Evolutionary conservation across 1,140 invertebrate species (phyloP), one percentile per base, ranked within the genome.

Genomic region (Drosophila bocki): DNA sequence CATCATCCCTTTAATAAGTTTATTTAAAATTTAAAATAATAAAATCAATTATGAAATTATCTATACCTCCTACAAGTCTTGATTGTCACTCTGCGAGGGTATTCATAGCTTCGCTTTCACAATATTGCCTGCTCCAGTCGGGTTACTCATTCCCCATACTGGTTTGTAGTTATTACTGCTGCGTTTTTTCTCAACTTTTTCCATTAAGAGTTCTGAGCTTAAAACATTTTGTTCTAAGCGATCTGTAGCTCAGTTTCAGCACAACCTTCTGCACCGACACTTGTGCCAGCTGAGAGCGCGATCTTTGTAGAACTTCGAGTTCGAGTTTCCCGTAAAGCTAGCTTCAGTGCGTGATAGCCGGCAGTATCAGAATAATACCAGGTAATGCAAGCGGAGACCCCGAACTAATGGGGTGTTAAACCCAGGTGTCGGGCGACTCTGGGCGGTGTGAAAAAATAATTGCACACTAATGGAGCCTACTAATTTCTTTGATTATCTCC

Each of bases 141-240:
- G 69, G 53, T 59, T 29, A 42, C 35, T 72, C 12, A 19, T 48
- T 60, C 37, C 47, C 11, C 67, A 78, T 75, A 90, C 85, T 69
- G 85, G 80, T 84, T 87, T 88, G 29, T 53, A 48, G n/a, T 56
- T 44, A 68, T 60, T 54, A 57, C 60, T 39, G 32, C 50, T 51
- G 51, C 44, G 22, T 53, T 35, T 68, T 79, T 72, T 74, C 54
- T 68, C 64, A 44, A 41, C 42, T 54, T 57, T 77, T 57, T 78
- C n/a, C 39, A 57, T 61, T 45, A 53, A 47, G 62, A 48, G 44
- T 71, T 76, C 68, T 63, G 53, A 37, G 51, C 78, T 71, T 88
- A 80, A 75, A 88, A 85, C 42, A 50, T 68, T 76, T 71, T 85
- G 85, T 88, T 88, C 85, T 88, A 54, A 37, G 69, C 81, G 78